Conservation (phyloP, 2,797 vertebrate species). For the Novumbra hubbsi region DNA sequence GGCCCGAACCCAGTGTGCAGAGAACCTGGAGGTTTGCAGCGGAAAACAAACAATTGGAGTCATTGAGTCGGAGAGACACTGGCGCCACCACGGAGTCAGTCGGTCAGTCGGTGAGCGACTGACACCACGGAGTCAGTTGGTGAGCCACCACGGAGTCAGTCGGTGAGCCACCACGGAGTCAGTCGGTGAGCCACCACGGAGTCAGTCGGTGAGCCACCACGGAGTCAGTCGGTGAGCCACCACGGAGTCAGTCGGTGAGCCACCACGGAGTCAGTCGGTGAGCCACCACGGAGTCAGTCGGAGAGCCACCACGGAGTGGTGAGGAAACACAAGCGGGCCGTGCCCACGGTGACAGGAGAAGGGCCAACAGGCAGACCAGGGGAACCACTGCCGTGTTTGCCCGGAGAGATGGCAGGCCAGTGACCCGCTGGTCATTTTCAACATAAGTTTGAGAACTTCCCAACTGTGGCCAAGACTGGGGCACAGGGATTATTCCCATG, state of each 20-base stretch:
- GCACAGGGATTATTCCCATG: not conserved
- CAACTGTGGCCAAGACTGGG: not conserved
- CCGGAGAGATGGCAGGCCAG: not conserved
- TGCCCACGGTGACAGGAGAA: not conserved
- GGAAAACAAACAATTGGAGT: not conserved
- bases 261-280: not conserved
- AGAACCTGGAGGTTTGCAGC: slow-evolving; percentile 45
- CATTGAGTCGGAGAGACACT: too few relatives aligned
- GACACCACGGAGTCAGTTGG: too few relatives aligned
- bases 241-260: not conserved
- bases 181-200: too few relatives aligned
- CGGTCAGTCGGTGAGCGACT: too few relatives aligned
- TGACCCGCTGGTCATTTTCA: not conserved
- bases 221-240: not conserved
- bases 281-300: too few relatives aligned
- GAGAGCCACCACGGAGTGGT: not conserved
- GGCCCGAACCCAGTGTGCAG: slow-evolving; percentile 75
- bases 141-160: not conserved
- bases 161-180: too few relatives aligned
- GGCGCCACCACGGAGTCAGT: not conserved
- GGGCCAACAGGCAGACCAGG: not conserved
- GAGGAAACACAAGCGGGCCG: not conserved
- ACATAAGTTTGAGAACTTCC: not conserved
- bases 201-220: not conserved
- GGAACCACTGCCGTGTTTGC: not conserved